Evolutionary conservation across 2,888 invertebrate genomes (phyloP).

Genomic region (Saturnia japonica): DNA sequence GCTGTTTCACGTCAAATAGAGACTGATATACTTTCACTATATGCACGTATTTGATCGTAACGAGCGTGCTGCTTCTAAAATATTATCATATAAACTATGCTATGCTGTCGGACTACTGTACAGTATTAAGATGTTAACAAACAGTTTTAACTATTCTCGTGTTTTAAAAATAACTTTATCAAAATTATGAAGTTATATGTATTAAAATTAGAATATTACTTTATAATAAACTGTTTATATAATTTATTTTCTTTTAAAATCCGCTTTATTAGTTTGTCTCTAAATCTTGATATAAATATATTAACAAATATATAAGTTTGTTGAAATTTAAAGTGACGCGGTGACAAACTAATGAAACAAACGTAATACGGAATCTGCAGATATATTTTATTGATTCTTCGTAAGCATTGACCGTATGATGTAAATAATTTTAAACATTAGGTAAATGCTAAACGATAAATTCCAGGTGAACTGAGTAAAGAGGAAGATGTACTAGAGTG

Average conservation of each 20-base stretch:
- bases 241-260: too few relatives aligned
- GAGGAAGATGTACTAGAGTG: conserved; percentile 97
- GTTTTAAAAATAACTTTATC: not conserved
- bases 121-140: not conserved
- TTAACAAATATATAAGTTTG: too few relatives aligned
- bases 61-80: conserved; percentile 30
- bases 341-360: not conserved
- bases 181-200: too few relatives aligned
- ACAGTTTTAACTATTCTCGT: not conserved
- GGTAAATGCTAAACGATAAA: not conserved
- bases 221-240: too few relatives aligned
- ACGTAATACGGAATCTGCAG: not conserved
- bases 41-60: conserved; percentile 31
- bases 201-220: too few relatives aligned
- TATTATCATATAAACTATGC: conserved; percentile 28
- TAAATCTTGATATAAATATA: too few relatives aligned
- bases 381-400: not conserved
- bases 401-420: not conserved
- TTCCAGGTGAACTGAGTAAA: conserved; percentile 89
- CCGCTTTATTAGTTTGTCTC: too few relatives aligned
- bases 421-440: not conserved
- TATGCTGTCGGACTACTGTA: conserved; percentile 1
- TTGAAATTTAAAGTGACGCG: too few relatives aligned
- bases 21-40: conserved; percentile 34
- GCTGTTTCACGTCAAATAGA: conserved; percentile 38